Conservation (phyloP, 2,888 invertebrate genomes). For the Pandemis heparana region DNA sequence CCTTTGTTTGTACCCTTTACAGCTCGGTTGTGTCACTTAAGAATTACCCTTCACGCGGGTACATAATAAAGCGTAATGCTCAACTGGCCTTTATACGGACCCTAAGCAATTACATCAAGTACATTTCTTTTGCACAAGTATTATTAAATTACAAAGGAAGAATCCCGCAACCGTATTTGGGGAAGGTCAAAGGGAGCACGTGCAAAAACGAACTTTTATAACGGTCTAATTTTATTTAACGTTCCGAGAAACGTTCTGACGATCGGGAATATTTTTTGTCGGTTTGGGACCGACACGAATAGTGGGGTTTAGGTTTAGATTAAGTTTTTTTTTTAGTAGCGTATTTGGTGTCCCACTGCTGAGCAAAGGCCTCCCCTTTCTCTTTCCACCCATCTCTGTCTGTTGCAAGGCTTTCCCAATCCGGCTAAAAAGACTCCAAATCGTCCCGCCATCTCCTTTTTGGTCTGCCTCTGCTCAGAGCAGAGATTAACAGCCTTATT, state of each 20-base stretch:
- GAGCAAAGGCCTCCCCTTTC: too few species aligned
- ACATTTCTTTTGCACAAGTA: slow-evolving; percentile 33
- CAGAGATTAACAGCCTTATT: too few species aligned
- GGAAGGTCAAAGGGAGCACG: slow-evolving; percentile 36
- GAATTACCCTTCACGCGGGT: background rate
- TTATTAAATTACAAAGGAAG: slow-evolving; percentile 35
- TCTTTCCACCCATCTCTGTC: too few species aligned
- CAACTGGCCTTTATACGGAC: background rate
- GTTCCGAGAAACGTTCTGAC: slow-evolving; percentile 24
- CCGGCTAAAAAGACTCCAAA: too few species aligned
- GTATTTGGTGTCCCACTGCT: too few species aligned
- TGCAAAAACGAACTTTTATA: slow-evolving; percentile 35
- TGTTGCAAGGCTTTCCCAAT: too few species aligned
- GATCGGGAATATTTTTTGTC: slow-evolving; percentile 1
- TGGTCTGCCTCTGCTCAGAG: too few species aligned
- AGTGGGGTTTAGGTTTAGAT: background rate
- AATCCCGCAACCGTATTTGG: slow-evolving; percentile 26
- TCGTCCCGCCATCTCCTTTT: too few species aligned
- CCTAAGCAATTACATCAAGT: slow-evolving; percentile 34
- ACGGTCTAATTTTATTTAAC: slow-evolving; percentile 35
- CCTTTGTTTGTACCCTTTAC: too few species aligned
- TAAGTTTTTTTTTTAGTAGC: too few species aligned
- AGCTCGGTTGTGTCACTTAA: background rate
- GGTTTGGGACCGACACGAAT: background rate
- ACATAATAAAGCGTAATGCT: slow-evolving; percentile 4